Base-by-base conservation (phyloP, 2,888 invertebrate genomes). In the Baronia brevicornis region DNA sequence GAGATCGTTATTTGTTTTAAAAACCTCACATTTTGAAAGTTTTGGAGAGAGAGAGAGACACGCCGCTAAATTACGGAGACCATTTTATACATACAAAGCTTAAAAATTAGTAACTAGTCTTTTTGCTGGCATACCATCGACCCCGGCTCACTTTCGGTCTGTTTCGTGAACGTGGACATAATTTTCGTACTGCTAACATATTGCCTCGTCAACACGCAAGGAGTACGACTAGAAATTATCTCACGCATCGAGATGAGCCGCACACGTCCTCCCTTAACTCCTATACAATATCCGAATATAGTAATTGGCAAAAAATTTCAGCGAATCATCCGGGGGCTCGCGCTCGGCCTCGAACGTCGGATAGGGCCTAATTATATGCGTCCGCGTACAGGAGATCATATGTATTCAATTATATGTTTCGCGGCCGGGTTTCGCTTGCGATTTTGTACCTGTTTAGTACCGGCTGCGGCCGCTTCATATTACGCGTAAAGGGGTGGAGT, bases 181-280 rank as follows among this genome's bases (percentile, higher is more conserved):
- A 78, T 74, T 75, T 69, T 69, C 79, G 82, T 75, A 78, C 82
- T 82, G 78, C 82, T 73, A 56, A 69, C 77, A 74, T 72, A 69
- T 82, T 80, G 64, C 74, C 36, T 46, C 44, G 60, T 71, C 71
- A 82, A 82, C 71, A 73, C 79, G 80, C 54, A 63, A 78, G 79
- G 80, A 82, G 82, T 78, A 77, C 80, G 77, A 77, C 62, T 64
- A 65, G 69, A 74, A 72, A 77, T 77, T 75, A 77, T 52, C 51
- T 57, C 64, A 52, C 64, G 61, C 38, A 32, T 33, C 47, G 39
- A 40, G 42, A 39, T 30, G 44, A 44, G 39, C 31, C 49, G 43
- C 38, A 24, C 32, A 38, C 38, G 38, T 28, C 33, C 35, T 44
- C 43, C 24, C 25, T 20, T 25, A 27, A 36, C 24, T 17, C 31